Evolutionary conservation across 2,797 vertebrate species (phyloP).

Genomic region (Eidolon dupreanum): DNA sequence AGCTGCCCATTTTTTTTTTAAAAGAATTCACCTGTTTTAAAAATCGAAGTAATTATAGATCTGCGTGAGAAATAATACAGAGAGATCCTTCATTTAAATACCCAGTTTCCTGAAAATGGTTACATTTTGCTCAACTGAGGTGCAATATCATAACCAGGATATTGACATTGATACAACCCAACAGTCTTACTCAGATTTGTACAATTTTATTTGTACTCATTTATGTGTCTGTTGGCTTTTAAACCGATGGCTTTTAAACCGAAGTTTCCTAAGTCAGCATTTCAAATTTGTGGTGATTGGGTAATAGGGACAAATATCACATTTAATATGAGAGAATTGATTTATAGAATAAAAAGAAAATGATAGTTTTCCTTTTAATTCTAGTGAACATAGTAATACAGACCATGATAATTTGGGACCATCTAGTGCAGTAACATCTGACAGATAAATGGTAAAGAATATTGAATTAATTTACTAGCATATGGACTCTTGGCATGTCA

Average conservation of each 20-base stretch:
- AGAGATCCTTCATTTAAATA: not conserved
- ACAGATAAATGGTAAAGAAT: not conserved
- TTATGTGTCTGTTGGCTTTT: not conserved
- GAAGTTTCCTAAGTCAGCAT: not conserved
- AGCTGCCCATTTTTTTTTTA: not conserved
- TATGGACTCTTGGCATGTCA: not conserved
- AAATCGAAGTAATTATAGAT: slow-evolving; percentile 22
- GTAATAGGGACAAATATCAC: not conserved
- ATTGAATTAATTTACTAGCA: not conserved
- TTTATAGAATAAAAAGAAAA: not conserved
- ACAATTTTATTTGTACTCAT: not conserved
- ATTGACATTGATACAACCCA: not conserved
- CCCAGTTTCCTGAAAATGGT: not conserved
- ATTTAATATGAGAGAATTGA: not conserved
- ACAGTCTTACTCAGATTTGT: not conserved
- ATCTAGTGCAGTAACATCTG: not conserved
- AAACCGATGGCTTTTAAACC: not conserved
- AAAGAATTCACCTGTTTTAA: not conserved
- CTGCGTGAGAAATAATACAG: not conserved
- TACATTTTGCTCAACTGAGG: not conserved
- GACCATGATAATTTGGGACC: not conserved
- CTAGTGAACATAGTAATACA: not conserved
- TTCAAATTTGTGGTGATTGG: not conserved
- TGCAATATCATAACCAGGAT: not conserved
- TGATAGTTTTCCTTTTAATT: not conserved